Evolutionary conservation across 2,888 invertebrate genomes (phyloP).

Genomic region (Chloroclysta siterata): DNA sequence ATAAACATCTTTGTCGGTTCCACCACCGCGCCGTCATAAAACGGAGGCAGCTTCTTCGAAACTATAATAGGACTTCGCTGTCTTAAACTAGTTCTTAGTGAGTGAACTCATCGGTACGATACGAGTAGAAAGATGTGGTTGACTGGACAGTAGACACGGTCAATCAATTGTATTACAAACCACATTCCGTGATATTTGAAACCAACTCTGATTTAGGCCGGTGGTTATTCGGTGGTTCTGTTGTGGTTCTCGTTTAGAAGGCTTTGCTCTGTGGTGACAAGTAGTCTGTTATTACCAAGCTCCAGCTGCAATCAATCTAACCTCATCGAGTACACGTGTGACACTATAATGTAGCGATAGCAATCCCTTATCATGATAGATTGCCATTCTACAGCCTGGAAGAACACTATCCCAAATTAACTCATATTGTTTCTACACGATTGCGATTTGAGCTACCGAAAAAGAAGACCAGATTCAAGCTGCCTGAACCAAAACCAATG

Average conservation of each 20-base stretch:
- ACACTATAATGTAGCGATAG: too few species aligned
- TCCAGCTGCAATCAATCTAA: too few species aligned
- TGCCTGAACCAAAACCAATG: too few species aligned
- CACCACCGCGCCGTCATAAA: neutral
- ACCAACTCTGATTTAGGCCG: slow-evolving; percentile 31
- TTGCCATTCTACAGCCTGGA: too few species aligned
- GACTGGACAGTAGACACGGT: slow-evolving; percentile 12
- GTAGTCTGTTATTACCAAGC: neutral
- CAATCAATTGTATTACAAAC: slow-evolving; percentile 34
- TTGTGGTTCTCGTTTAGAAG: neutral
- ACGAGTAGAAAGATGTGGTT: slow-evolving; percentile 22
- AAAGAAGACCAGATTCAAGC: too few species aligned
- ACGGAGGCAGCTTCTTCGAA: neutral
- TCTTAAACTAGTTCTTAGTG: slow-evolving; percentile 15
- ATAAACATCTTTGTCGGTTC: too few species aligned
- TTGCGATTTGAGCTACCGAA: too few species aligned
- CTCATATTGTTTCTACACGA: too few species aligned
- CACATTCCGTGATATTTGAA: slow-evolving; percentile 34
- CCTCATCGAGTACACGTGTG: too few species aligned
- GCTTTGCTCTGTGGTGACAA: neutral
- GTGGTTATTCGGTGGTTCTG: slow-evolving; percentile 5
- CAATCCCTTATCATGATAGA: too few species aligned
- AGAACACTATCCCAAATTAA: too few species aligned
- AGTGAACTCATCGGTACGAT: slow-evolving; percentile 19
- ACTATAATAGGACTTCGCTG: neutral